A percentile compares a stretch with the other conserved stretches of the same genome.
Conservation (phyloP, 2,113 vertebrate species). For the Corapipo altera region DNA sequence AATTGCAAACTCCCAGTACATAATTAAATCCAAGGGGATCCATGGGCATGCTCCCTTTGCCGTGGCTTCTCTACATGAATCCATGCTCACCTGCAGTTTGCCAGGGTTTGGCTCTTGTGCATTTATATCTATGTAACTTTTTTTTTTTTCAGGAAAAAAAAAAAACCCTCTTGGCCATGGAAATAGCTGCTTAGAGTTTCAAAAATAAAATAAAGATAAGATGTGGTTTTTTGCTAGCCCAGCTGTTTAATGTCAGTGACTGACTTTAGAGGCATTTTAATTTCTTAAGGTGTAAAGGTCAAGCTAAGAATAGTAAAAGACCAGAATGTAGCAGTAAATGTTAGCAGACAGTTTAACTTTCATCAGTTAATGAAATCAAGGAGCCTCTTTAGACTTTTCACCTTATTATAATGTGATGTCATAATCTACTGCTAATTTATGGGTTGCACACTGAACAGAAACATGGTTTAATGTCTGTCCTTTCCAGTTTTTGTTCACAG, state of each 20-base stretch:
- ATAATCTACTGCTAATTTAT: background rate
- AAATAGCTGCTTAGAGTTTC: background rate
- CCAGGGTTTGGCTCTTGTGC: background rate
- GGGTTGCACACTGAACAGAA: background rate
- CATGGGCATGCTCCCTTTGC: background rate
- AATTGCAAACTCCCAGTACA: background rate
- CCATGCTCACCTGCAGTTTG: background rate
- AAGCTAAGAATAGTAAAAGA: background rate
- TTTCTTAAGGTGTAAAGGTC: conserved; percentile 8
- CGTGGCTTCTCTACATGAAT: background rate
- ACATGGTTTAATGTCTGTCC: background rate
- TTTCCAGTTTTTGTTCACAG: background rate
- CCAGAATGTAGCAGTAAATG: background rate
- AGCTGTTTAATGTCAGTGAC: background rate
- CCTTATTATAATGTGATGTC: background rate
- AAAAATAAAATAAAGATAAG: background rate
- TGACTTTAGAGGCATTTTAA: background rate
- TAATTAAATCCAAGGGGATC: background rate
- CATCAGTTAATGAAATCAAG: background rate
- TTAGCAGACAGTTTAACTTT: background rate
- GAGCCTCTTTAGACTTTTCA: background rate
- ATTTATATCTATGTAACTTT: background rate
- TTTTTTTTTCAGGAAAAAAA: background rate
- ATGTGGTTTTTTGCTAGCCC: background rate
- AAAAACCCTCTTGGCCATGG: background rate